Evolutionary conservation across 2,888 invertebrate genomes (phyloP).

Genomic region (Nomada ferruginata): DNA sequence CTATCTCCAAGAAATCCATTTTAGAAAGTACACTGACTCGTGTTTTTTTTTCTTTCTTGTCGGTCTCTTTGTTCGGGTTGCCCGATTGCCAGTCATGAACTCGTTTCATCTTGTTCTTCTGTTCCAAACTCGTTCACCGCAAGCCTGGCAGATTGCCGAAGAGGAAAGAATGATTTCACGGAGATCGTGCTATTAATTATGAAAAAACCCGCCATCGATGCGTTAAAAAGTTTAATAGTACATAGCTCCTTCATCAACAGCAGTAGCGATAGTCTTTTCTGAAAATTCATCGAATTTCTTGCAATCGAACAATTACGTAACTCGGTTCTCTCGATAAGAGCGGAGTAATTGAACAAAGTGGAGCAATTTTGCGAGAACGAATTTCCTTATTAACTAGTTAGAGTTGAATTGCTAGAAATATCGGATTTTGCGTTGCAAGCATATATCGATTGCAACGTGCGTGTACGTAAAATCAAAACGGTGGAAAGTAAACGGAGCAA

Average conservation of each 20-base stretch:
- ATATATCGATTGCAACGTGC: constrained; percentile 3
- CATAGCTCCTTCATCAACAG: no score
- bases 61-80: constrained; percentile 41
- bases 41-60: constrained; percentile 25
- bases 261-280: neutral
- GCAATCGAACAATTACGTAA: constrained; percentile 1
- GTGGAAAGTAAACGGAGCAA: constrained; percentile 29
- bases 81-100: constrained; percentile 49
- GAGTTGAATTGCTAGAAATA: neutral
- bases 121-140: constrained; percentile 52
- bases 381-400: neutral
- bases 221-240: neutral
- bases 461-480: neutral
- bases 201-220: neutral
- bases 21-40: constrained; percentile 63
- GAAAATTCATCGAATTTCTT: neutral
- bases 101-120: constrained; percentile 62
- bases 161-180: constrained; percentile 38
- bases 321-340: neutral
- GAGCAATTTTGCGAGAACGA: neutral
- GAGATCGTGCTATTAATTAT: constrained; percentile 35
- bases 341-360: neutral
- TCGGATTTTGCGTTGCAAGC: neutral
- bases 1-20: constrained; percentile 53
- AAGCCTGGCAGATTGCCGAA: constrained; percentile 47